Evolutionary conservation across 2,797 vertebrate genomes (phyloP).

Genomic region (Urophycis tenuis): DNA sequence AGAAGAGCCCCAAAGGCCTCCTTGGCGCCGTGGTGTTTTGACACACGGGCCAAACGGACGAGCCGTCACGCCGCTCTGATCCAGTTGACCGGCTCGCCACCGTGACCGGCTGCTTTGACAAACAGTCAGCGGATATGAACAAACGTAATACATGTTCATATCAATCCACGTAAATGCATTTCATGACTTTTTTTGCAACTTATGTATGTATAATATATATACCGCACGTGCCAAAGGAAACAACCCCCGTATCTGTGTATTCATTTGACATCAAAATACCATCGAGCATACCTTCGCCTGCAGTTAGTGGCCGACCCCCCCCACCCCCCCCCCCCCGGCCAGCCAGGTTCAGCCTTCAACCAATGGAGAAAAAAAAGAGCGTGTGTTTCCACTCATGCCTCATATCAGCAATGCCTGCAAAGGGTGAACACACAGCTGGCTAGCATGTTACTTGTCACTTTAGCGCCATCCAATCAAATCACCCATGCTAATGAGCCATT

Average conservation of each 20-base stretch:
- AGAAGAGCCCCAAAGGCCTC: slow-evolving; percentile 19
- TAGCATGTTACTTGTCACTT: background rate
- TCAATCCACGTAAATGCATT: too few relatives aligned
- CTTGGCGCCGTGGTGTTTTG: background rate
- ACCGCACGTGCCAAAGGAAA: background rate
- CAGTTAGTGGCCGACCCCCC: background rate
- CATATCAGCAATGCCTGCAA: background rate
- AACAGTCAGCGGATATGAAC: background rate
- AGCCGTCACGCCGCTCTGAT: background rate
- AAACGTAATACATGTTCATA: too few relatives aligned
- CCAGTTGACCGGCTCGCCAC: background rate
- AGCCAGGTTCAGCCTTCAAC: background rate
- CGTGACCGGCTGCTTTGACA: background rate
- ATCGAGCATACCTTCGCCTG: background rate
- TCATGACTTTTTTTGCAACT: too few relatives aligned
- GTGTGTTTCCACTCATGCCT: background rate
- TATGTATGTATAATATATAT: too few relatives aligned
- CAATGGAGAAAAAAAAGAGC: too few relatives aligned
- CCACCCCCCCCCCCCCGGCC: too few relatives aligned
- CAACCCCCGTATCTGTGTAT: background rate
- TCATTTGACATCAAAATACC: background rate
- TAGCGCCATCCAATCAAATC: background rate
- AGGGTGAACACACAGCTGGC: background rate
- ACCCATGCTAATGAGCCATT: background rate
- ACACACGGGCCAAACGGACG: background rate